Evolutionary conservation across 2,888 invertebrate species (phyloP), one percentile per base, ranked within the genome.

Genomic region (Lordiphosa fenestrarum): DNA sequence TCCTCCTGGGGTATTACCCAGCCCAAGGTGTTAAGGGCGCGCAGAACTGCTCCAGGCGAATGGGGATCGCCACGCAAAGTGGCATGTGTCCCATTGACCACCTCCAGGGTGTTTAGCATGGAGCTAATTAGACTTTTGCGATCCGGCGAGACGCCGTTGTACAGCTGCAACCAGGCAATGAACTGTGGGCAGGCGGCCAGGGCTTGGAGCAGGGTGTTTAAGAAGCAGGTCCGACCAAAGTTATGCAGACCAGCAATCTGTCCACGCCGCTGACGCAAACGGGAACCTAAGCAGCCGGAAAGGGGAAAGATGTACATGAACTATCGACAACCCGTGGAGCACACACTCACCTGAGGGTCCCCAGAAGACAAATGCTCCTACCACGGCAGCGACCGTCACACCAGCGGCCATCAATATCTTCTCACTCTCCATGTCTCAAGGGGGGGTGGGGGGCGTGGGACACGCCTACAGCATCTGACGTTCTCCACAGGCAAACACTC

Each of bases 1-100:
- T 98, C 96, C 69, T 96, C 96, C 69, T 96, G 96, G 0, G 96
- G 94, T 72, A 98, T 95, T 44, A 94, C 94, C 97, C 97, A 98
- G 12, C 95, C 94, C 0, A 95, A 91, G 19, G 94, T 91, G 44
- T 85, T 89, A 5, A 98, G 90, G 0, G 95, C 94, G 63, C 94
- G 92, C 67, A 96, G 91, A 9, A 96, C 94, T 1, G 92, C 92
- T 4, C 91, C 91, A 0, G 94, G 94, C 0, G 92, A 92, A 72
- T 91, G 91, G 9, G 92, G 91, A 76, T 90, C 90, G 0, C 89
- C 89, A 10, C 94, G 91, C 1, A 94, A 91, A 0, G 92, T 92
- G 52, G 92, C 92, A 81, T 94, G 94, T 0, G 93, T 94, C 9
- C 94, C 94, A 89, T 66, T 87, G 0, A 80, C 63, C 44, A 80